These are phyloP conservation scores for Poeciliopsis turrubarensis DNA, from an alignment of 2,113 vertebrate genomes.

Conservation along the genomic window DNA sequence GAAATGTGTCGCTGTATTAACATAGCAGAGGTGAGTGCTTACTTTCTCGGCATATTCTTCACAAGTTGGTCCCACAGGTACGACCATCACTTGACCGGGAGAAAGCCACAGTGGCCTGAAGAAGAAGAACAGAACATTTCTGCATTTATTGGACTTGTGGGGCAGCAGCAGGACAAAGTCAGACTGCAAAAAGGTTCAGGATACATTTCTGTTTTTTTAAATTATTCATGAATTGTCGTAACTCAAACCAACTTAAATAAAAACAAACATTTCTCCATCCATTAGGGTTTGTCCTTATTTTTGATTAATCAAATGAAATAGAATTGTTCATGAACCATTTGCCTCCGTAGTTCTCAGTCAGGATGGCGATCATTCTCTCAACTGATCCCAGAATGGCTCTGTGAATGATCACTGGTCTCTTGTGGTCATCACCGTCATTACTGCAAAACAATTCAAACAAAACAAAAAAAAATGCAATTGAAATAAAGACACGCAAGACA, in stretches of 20 bases:
- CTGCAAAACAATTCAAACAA: slow-evolving; percentile 70
- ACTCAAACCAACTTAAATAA: not conserved
- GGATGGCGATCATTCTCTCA: slow-evolving; percentile 97
- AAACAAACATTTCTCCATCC: not conserved
- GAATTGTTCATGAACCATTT: slow-evolving; percentile 87
- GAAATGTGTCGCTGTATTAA: not conserved
- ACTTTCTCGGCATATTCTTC: slow-evolving; percentile 97
- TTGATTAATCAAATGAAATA: not conserved
- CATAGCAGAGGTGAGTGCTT: slow-evolving; percentile 17
- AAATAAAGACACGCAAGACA: not conserved
- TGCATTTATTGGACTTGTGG: slow-evolving; percentile 8
- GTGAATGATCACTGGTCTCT: slow-evolving; percentile 94
- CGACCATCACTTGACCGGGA: slow-evolving; percentile 94
- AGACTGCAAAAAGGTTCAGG: not conserved
- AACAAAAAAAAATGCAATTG: not conserved
- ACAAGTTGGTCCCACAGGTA: slow-evolving; percentile 92
- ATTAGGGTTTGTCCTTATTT: not conserved
- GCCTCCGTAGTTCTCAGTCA: slow-evolving; percentile 97
- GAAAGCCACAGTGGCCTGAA: slow-evolving; percentile 96
- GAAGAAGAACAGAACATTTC: slow-evolving; percentile 15
- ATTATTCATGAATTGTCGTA: slow-evolving; percentile 17
- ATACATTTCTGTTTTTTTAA: not conserved
- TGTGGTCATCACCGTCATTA: slow-evolving; percentile 95
- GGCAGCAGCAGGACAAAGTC: not conserved
- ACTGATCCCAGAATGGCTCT: slow-evolving; percentile 96